Evolutionary conservation across 2,888 invertebrate species (phyloP), one percentile per base, ranked within the genome.

Genomic region (Mesorhabditis sp.): DNA sequence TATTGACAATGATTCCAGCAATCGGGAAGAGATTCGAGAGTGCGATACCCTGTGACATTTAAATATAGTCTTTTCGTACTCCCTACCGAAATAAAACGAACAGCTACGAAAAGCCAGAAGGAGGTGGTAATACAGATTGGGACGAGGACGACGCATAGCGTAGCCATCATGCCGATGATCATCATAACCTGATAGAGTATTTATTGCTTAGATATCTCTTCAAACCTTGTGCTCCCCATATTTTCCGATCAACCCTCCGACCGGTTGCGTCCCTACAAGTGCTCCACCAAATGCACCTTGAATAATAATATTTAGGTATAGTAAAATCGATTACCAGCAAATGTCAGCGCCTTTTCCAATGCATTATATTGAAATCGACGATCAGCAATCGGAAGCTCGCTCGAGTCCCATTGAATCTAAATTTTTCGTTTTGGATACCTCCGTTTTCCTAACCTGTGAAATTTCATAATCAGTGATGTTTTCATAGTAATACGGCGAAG

Each of bases 21-120:
- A 76, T 73, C 4, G 81, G 79, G 71, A 79, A 82, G 5, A 80
- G 67, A 45, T 78, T 82, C 15, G 79, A 73, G 65, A 80, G 64
- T 4, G 80, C 72, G 58, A 76, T 64, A n/a, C 80, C 81, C 70
- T 78, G 76, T 15, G 75, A 65, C 28, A 62, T n/a, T 66, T 15
- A 13, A 68, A 66, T 67, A 43, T 65, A 13, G 62, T 10, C 7
- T 15, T 7, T 67, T 67, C 58, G n/a, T 50, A 28, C 6, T 28
- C 28, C 72, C 43, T 45, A 74, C 72, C 68, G 70, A 41, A 13
- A 71, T 0, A 42, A 75, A 70, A 50, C 78, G 70, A 43, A 78
- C 63, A 10, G 76, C 68, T n/a, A 74, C 66, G 67, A 79, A 76
- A 5, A 73, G 67, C 4, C 73, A 70, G 61, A 76, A 78, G 3